phyloP scores from a whole-genome alignment of 2,888 invertebrate genomes.

The Cheilosia soror region DNA sequence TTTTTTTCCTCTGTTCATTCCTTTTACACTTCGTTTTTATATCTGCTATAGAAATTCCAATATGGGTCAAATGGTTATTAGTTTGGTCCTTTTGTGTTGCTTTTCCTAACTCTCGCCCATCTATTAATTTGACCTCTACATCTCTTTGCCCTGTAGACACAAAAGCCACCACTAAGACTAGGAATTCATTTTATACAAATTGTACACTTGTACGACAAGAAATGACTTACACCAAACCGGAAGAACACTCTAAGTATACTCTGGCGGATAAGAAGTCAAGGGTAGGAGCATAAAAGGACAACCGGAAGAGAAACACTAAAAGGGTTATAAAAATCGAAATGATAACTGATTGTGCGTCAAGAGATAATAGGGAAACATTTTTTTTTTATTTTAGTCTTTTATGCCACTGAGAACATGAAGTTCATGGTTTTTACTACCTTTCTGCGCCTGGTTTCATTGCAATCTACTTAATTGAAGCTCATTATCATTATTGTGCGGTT shows the following conservation, averaged over 20 bases:
- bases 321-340: conserved; percentile 33
- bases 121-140: conserved; percentile 32
- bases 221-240: conserved; percentile 10
- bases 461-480: conserved; percentile 35
- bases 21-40: background rate
- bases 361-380: conserved; percentile 26
- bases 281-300: conserved; percentile 21
- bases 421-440: conserved; percentile 24
- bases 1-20: background rate
- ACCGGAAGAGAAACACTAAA: conserved; percentile 10
- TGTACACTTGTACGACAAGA: conserved; percentile 21
- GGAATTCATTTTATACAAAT: conserved; percentile 53
- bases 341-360: conserved; percentile 43
- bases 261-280: conserved; percentile 12
- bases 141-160: conserved; percentile 15
- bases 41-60: conserved; percentile 32
- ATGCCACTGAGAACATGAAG: conserved; percentile 10
- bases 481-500: conserved; percentile 30
- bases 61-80: conserved; percentile 56
- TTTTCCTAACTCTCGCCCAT: background rate
- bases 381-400: background rate
- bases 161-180: conserved; percentile 16
- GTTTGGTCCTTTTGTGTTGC: conserved; percentile 28
- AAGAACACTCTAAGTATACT: conserved; percentile 20
- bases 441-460: conserved; percentile 23